Evolutionary conservation across 2,888 invertebrate genomes (phyloP), one percentile per base, ranked within the genome.

Genomic region (Agriopis leucophaearia): DNA sequence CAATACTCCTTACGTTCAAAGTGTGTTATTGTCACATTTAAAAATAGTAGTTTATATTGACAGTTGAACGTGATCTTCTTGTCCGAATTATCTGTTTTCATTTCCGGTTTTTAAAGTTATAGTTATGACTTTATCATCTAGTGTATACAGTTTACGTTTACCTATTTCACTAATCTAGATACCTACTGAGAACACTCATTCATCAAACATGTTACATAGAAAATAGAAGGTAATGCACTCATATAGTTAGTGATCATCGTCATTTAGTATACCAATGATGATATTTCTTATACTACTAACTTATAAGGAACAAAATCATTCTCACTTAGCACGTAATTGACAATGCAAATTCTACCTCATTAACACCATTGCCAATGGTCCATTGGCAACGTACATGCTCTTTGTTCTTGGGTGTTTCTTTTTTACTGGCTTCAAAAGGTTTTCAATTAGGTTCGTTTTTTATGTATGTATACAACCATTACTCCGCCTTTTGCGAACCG

Each of bases 171-270:
- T 73, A 75, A 69, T 73, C 70, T 71, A 75, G 72, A 66, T 7
- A 7, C n/a, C n/a, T n/a, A n/a, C 12, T 59, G 40, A 75, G 67
- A 75, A 71, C 70, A 76, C 64, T 66, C 36, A 57, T 48, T 70
- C 58, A 71, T 57, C 70, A 72, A 76, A 71, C 64, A 75, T 55
- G 52, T 56, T 56, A 51, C 62, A 66, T 65, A 66, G 56, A 70
- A 57, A 66, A 69, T 7, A 48, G 18, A 72, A 80, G 70, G 60
- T 74, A 79, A 74, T 76, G 78, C 72, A 75, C 80, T 74, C 71
- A 52, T 61, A 70, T 72, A 60, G 51, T 73, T 72, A 60, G 51
- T 73, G 70, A 78, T 74, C 68, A 77, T 77, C 73, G 74, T 66
- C 70, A 74, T 71, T 71, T 65, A 57, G 44, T 55, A 52, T 57